Evolutionary conservation across 2,888 invertebrate genomes (phyloP).

Genomic region (Epicampocera succincta): DNA sequence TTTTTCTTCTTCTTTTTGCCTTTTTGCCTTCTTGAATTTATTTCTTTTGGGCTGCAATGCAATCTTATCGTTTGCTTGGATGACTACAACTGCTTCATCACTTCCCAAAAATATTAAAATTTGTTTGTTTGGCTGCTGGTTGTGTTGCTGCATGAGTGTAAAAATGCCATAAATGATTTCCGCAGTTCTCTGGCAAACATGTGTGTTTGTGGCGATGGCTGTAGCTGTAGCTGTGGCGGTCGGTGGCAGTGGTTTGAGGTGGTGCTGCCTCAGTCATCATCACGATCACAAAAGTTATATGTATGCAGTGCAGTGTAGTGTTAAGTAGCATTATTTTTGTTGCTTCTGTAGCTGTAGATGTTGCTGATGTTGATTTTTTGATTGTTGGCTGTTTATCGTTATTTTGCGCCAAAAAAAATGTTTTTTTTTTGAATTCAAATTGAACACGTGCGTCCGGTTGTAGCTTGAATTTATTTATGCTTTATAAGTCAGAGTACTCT

Average conservation of each 20-base stretch:
- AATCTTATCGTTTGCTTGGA: constrained; percentile 54
- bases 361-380: constrained; percentile 56
- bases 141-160: constrained; percentile 1
- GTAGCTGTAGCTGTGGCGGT: constrained; percentile 36
- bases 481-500: constrained; percentile 47
- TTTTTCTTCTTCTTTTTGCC: too few species aligned
- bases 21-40: constrained; percentile 4
- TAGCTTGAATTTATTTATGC: constrained; percentile 58
- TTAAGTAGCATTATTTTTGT: constrained; percentile 26
- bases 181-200: constrained; percentile 56
- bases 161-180: constrained; percentile 65
- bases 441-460: constrained; percentile 69
- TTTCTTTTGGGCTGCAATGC: constrained; percentile 16
- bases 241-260: constrained; percentile 29
- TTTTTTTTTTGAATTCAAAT: constrained; percentile 57
- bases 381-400: constrained; percentile 59
- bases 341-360: constrained; percentile 52
- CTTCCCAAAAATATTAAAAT: constrained; percentile 43
- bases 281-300: not conserved
- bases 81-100: constrained; percentile 55
- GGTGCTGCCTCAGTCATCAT: constrained; percentile 50
- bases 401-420: constrained; percentile 52
- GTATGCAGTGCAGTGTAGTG: constrained; percentile 6
- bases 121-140: not conserved
- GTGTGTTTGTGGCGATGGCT: constrained; percentile 25